Conservation (phyloP, 2,888 invertebrate species). For the Lasioglossum zephyrum region DNA sequence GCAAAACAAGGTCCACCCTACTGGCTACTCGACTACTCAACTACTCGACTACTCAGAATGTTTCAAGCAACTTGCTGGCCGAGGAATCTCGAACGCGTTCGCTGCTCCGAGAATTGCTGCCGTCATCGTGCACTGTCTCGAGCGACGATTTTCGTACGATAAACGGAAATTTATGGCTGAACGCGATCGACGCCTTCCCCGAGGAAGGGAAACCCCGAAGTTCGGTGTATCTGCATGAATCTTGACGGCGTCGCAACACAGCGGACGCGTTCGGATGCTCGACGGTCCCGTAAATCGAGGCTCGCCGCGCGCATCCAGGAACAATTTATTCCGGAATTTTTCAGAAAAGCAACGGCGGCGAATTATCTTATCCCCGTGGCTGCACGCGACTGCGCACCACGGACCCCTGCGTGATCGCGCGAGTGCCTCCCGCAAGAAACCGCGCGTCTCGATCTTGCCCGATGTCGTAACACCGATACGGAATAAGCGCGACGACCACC, state of each 20-base stretch:
- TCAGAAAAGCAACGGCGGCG: slow-evolving; percentile 33
- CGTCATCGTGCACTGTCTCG: too few relatives aligned
- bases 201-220: background rate
- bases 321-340: slow-evolving; percentile 22
- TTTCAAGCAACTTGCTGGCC: background rate
- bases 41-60: background rate
- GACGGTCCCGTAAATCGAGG: background rate
- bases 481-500: slow-evolving; percentile 42
- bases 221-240: background rate
- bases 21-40: background rate
- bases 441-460: slow-evolving; percentile 34
- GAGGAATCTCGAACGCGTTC: background rate
- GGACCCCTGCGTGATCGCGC: slow-evolving; percentile 28
- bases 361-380: slow-evolving; percentile 44
- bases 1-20: too few relatives aligned
- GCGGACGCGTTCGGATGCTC: background rate
- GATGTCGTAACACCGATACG: slow-evolving; percentile 66
- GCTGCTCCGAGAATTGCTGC: background rate
- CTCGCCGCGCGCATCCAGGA: background rate
- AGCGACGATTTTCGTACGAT: background rate
- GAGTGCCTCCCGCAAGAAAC: slow-evolving; percentile 51
- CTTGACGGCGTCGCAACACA: background rate
- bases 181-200: background rate
- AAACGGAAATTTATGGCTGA: background rate
- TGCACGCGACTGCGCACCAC: slow-evolving; percentile 24